Base-by-base conservation (phyloP, 1,140 invertebrate species). In the Caenorhabditis latens region DNA sequence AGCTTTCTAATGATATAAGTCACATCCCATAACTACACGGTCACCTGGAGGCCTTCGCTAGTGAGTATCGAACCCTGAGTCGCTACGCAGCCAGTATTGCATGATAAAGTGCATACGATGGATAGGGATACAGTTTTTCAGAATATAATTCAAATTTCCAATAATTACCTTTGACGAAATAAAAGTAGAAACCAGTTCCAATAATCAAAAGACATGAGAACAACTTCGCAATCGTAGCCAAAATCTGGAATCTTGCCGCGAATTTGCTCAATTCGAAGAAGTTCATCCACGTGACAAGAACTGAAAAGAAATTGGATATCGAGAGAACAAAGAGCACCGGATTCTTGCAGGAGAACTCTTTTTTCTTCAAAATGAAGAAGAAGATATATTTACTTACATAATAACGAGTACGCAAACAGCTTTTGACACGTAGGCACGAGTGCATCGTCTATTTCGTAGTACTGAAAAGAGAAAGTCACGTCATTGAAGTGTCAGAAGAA, bases 251-350 rank as follows among this genome's bases (percentile, higher is more conserved):
- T 21, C 92, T 67, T 4, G 91, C 90, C 24, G 91, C 91, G 82
- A 92, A 92, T 71, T 90, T 92, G 63, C 88, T 90, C 57, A 92
- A 75, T 32, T 84, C 88, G 84, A 92, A 92, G 84, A 92, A 92
- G 88, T 92, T 92, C 90, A 92, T 92, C 91, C 91, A 92, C 32
- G 92, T 92, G 42, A 92, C 88, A 13, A 92, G 85, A 89, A 86
- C 91, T 92, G 79, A 75, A 65, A 65, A 65, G 55, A 50, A 71
- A 43, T 58, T 21, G 58, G 42, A 86, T 57, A 50, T 19, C 32
- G 32, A 32, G 58, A 83, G 21, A 46, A 86, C 40, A 79, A 88
- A 89, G 83, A 79, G n/a, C 21, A 71, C 4, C 24, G 63, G 63
- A 82, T 82, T 32, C 32, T 32, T 32, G 16, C 11, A 32, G 42